phyloP scores from a whole-genome alignment of 2,113 vertebrate genomes.

The Triplophysa siluroides region DNA sequence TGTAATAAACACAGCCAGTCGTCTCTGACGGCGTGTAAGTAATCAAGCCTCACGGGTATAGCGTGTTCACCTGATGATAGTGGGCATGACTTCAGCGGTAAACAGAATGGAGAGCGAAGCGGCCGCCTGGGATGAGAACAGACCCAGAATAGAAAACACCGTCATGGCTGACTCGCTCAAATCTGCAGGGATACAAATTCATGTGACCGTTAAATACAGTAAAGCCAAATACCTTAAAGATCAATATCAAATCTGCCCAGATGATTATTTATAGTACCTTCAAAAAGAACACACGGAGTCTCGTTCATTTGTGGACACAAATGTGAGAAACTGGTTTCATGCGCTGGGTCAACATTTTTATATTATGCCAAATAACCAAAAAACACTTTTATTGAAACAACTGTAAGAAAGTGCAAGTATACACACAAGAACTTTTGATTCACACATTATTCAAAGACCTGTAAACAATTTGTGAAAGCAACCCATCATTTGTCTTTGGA shows the following conservation, averaged over 20 bases:
- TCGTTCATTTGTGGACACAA: no score
- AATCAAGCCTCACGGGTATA: background rate
- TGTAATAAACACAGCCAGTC: background rate
- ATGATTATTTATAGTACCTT: no score
- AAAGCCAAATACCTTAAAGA: no score
- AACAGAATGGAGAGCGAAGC: constrained; percentile 84
- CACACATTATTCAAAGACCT: no score
- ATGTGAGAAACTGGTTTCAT: no score
- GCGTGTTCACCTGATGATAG: constrained; percentile 79
- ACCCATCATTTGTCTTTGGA: background rate
- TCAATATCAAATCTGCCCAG: no score
- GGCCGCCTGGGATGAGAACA: constrained; percentile 85
- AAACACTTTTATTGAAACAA: no score
- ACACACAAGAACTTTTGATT: no score
- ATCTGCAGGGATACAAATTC: constrained; percentile 69
- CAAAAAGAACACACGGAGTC: no score
- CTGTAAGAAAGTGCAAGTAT: no score
- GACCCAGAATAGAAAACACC: constrained; percentile 84
- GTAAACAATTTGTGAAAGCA: background rate
- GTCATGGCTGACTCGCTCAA: constrained; percentile 82
- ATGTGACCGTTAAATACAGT: background rate
- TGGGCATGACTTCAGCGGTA: constrained; percentile 86
- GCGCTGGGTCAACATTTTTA: no score
- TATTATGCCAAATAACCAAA: no score
- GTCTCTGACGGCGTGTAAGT: background rate